Base-by-base conservation (phyloP, 2,797 vertebrate genomes). In the Clarias pachynema region DNA sequence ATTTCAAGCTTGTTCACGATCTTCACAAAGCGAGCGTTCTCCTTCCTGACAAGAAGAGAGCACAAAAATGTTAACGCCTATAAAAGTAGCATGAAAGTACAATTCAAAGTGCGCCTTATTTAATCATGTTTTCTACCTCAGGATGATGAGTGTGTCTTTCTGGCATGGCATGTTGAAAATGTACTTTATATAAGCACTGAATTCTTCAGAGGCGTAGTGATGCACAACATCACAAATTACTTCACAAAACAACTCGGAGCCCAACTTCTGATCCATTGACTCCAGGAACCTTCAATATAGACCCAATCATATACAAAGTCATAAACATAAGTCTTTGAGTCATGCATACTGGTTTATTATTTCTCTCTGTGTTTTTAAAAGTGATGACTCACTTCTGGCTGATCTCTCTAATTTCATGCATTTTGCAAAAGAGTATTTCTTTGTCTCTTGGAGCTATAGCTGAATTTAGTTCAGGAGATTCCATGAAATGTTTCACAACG, bases 361-460 rank as follows among this genome's bases (percentile, higher is more conserved):
- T 79, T 44, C 8, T 68, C 9, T 56, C 7, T 69, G 16, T 12
- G 49, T 56, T 34, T 81, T 78, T 37, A 73, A 69, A 12, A 22
- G 14, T 6, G 59, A 26, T 59, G 31, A 85, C 84, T 85, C 53
- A 90, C 89, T 57, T 90, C 60, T 90, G 74, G 57, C 90, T 89
- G 69, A 88, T 83, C 49, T 85, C 83, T 82, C 37, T 86, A 3
- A 91, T 88, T 49, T 73, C 87, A n/a, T 31, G 34, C 3, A 91
- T 86, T 78, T 82, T 86, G 56, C 85, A 91, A 86, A 91, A 91
- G 53, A 91, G 86, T 31, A 63, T 81, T 83, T 88, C 88, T 37
- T 83, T 63, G 40, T 88, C 86, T 49, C 68, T 62, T n/a, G 79
- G 49, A 18, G 40, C 34, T n/a, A 91, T 78, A 60, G 65, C 44